Percentiles rank a stretch among this genome's conserved stretches.
phyloP scores from a whole-genome alignment of 2,797 vertebrate species.

The Halcyon badia region DNA sequence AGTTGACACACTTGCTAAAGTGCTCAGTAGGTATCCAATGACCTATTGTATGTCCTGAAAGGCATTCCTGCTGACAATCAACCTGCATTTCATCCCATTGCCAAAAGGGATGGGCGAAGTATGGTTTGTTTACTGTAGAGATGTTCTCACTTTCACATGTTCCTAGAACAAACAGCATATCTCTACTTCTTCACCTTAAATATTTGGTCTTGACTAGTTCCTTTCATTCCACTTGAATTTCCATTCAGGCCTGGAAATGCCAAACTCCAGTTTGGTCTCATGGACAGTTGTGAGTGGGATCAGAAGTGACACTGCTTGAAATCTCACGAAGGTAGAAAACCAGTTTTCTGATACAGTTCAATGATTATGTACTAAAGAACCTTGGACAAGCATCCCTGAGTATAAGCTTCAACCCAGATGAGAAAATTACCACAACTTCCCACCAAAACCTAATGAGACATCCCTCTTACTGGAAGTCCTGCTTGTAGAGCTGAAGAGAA shows the following conservation, averaged over 20 bases:
- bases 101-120: conserved; percentile 20
- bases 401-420: not conserved
- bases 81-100: conserved; percentile 28
- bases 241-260: not conserved
- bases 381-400: not conserved
- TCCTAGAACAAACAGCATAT: conserved; percentile 26
- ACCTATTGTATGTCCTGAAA: conserved; percentile 51
- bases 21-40: conserved; percentile 32
- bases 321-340: not conserved
- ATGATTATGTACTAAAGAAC: not conserved
- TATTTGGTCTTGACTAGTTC: conserved; percentile 29
- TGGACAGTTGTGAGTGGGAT: not conserved
- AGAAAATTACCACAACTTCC: not conserved
- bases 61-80: conserved; percentile 21
- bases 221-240: conserved; percentile 26
- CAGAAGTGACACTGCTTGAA: not conserved
- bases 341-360: not conserved
- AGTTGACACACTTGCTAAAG: conserved; percentile 50
- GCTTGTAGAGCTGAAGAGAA: not conserved
- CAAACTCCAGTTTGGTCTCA: not conserved
- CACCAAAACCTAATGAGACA: not conserved
- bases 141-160: conserved; percentile 37
- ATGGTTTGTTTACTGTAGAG: conserved; percentile 31
- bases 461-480: not conserved
- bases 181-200: conserved; percentile 20